Evolutionary conservation across 2,888 invertebrate species (phyloP), one percentile per base, ranked within the genome.

Genomic region (Spilosoma lubricipeda): DNA sequence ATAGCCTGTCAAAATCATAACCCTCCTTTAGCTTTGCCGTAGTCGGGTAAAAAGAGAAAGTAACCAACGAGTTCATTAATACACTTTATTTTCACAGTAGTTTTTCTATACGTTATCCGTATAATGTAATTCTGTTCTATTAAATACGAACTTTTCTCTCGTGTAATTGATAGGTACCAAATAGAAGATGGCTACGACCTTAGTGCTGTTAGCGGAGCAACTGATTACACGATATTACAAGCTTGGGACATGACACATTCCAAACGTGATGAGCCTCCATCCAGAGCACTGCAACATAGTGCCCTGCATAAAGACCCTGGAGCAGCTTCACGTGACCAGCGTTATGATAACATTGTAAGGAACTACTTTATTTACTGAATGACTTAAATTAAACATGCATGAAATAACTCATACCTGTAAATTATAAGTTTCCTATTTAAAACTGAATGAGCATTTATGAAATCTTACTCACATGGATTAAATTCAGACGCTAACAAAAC

Each of bases 221-320:
- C 97, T 1, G 97, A 98, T 90, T 97, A 97, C 85, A 95, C 98
- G 3, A 96, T 97, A 63, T 90, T 98, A 9, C 97, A 97, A 92
- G 97, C 97, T 0, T 98, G 97, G 93, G 95, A 95, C 75, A 95
- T 95, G 94, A 94, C 93, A 2, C 94, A 95, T 74, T 88, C 90
- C 90, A 87, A 93, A 95, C 85, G 93, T 78, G 89, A 93, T 80
- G 88, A 95, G 90, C 88, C 96, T 84, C 90, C 94, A 75, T 68
- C 97, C 89, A 90, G 92, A 84, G 93, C 94, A 3, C 85, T 96
- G 84, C 90, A 93, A 93, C 88, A 96, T 92, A 91, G 95, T 91
- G 84, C 97, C 85, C 86, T 96, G 87, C 91, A 97, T 72, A 87
- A 87, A 33, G 95, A 95, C 79, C 95, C 95, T 30, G 95, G 94